Evolutionary conservation across 2,888 invertebrate species (phyloP).

Genomic region (Spicauda simplicius): DNA sequence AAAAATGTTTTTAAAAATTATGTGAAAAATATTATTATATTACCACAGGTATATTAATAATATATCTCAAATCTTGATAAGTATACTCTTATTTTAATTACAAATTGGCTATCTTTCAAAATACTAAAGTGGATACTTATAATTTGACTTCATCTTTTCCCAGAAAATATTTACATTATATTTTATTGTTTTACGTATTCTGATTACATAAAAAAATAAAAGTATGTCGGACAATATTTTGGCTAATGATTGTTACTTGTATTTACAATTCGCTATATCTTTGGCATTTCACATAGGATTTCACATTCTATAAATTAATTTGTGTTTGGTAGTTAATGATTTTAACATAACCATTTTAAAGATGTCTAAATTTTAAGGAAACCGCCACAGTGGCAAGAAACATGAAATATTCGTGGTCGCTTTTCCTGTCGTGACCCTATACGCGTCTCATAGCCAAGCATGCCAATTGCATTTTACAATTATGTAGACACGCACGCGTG

Average conservation of each 20-base stretch:
- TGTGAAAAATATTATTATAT: background rate
- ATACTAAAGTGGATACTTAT: too few relatives aligned
- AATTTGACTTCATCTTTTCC: too few relatives aligned
- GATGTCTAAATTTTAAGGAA: too few relatives aligned
- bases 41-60: background rate
- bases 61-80: background rate
- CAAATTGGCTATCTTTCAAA: background rate
- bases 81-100: background rate
- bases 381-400: too few relatives aligned
- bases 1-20: background rate
- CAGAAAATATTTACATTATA: too few relatives aligned
- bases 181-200: too few relatives aligned
- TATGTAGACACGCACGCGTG: too few relatives aligned
- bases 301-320: background rate
- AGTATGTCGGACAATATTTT: background rate
- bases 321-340: background rate
- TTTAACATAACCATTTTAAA: background rate
- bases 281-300: background rate
- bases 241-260: background rate
- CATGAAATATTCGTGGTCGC: too few relatives aligned
- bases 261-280: background rate
- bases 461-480: too few relatives aligned
- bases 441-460: too few relatives aligned
- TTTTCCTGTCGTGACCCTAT: too few relatives aligned
- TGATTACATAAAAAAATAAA: background rate